A percentile compares a stretch with the other conserved stretches of the same genome.
Conservation (phyloP, 2,797 vertebrate species). For the Poeciliopsis presidionis region DNA sequence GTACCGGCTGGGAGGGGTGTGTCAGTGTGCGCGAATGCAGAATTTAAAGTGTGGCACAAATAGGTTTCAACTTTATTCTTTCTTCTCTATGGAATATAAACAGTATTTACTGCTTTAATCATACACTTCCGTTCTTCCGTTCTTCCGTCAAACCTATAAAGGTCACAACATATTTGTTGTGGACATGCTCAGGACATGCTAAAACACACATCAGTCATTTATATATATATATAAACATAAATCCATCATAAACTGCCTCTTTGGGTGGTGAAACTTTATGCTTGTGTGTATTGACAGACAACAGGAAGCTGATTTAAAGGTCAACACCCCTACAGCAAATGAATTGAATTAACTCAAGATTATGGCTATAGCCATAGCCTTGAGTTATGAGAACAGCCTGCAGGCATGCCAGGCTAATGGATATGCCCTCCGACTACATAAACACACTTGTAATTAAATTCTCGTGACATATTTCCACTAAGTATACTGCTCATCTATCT, state of each 20-base stretch:
- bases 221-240: not conserved
- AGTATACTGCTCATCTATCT: not conserved
- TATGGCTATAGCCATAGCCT: slow-evolving; percentile 5
- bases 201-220: slow-evolving; percentile 1
- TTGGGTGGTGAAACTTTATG: not conserved
- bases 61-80: slow-evolving; percentile 15
- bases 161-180: not conserved
- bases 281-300: not conserved
- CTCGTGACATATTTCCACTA: not conserved
- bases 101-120: slow-evolving; percentile 2
- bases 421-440: not conserved
- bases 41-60: slow-evolving; percentile 16
- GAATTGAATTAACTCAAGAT: slow-evolving; percentile 7
- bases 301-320: slow-evolving; percentile 24
- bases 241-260: slow-evolving; percentile 15
- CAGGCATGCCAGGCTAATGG: not conserved
- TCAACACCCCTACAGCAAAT: slow-evolving; percentile 18
- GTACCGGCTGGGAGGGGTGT: slow-evolving; percentile 22
- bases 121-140: not conserved
- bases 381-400: slow-evolving; percentile 12
- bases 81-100: not conserved
- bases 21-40: slow-evolving; percentile 17
- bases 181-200: slow-evolving; percentile 1
- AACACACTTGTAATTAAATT: not conserved
- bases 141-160: slow-evolving; percentile 4